A percentile compares a stretch with the other conserved stretches of the same genome.
These are phyloP conservation scores for Hemitrygon akajei DNA, from an alignment of 2,797 vertebrate genomes.

Conservation along the genomic window DNA sequence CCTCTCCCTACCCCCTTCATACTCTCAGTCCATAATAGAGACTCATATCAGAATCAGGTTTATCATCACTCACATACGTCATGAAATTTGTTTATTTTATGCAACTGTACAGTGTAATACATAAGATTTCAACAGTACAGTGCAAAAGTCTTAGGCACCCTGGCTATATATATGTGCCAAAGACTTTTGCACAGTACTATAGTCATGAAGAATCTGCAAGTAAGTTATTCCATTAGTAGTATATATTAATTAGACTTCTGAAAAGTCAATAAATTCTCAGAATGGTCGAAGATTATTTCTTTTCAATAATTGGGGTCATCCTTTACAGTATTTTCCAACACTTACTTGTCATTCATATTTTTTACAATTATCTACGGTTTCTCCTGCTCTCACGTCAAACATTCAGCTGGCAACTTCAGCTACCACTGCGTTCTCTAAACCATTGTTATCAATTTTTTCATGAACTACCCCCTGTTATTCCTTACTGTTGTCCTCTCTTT, in stretches of 20 bases:
- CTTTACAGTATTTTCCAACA: neutral
- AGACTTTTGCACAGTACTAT: too few species aligned
- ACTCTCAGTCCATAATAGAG: too few species aligned
- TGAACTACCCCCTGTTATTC: neutral
- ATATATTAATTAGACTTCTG: conserved; percentile 10
- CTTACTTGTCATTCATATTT: neutral
- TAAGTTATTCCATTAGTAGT: neutral
- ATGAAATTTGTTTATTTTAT: too few species aligned
- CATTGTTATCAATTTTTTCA: neutral
- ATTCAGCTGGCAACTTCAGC: neutral
- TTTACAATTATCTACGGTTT: neutral
- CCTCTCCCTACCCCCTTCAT: too few species aligned
- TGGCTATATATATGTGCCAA: too few species aligned
- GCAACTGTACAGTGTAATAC: too few species aligned
- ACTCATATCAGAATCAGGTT: too few species aligned
- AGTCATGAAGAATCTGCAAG: neutral
- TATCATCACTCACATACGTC: too few species aligned
- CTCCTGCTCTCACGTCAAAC: neutral
- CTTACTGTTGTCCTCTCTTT: neutral
- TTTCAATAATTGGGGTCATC: neutral
- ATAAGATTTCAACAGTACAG: too few species aligned
- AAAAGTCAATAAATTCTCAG: neutral
- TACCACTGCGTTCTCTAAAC: neutral
- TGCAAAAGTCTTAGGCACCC: too few species aligned
- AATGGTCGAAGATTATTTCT: neutral